phyloP scores from a whole-genome alignment of 1,140 invertebrate species.

The Melitaea cinxia region DNA sequence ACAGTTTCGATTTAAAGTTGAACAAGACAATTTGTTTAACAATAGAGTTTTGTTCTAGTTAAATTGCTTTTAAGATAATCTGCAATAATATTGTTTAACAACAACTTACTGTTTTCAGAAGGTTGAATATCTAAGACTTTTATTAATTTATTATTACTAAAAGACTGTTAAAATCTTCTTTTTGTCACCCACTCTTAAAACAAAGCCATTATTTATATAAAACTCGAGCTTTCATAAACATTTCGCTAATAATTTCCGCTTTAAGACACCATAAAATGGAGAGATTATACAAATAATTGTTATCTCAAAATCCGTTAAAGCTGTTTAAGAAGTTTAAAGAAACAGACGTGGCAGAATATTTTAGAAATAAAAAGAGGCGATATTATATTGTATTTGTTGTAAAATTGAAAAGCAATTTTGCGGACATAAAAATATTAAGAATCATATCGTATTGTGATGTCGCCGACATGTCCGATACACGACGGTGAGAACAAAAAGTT shows the following conservation, averaged over 20 bases:
- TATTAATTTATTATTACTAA: constrained; percentile 6
- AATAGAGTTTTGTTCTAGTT: no score
- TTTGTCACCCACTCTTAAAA: constrained; percentile 11
- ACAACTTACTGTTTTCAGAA: background rate
- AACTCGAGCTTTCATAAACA: constrained; percentile 31
- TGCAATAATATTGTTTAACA: no score
- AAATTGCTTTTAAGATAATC: no score
- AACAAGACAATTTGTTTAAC: no score
- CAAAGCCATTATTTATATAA: constrained; percentile 34
- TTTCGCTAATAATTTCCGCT: constrained; percentile 39
- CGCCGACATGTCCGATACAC: constrained; percentile 26
- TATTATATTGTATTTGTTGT: constrained; percentile 4
- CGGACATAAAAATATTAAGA: constrained; percentile 11
- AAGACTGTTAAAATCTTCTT: constrained; percentile 1
- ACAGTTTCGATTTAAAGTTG: background rate
- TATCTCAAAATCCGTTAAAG: constrained; percentile 26
- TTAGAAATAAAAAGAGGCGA: constrained; percentile 9
- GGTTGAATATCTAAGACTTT: background rate
- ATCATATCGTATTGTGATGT: constrained; percentile 24
- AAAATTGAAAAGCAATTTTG: constrained; percentile 8
- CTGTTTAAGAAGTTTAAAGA: constrained; percentile 24
- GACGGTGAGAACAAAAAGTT: constrained; percentile 52
- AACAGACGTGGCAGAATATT: constrained; percentile 7
- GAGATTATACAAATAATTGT: constrained; percentile 26
- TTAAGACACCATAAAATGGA: constrained; percentile 27